Percentiles rank a stretch among this genome's conserved stretches.
These are phyloP conservation scores for Cantharis flavilabris DNA, from an alignment of 2,888 invertebrate genomes.

Conservation along the genomic window DNA sequence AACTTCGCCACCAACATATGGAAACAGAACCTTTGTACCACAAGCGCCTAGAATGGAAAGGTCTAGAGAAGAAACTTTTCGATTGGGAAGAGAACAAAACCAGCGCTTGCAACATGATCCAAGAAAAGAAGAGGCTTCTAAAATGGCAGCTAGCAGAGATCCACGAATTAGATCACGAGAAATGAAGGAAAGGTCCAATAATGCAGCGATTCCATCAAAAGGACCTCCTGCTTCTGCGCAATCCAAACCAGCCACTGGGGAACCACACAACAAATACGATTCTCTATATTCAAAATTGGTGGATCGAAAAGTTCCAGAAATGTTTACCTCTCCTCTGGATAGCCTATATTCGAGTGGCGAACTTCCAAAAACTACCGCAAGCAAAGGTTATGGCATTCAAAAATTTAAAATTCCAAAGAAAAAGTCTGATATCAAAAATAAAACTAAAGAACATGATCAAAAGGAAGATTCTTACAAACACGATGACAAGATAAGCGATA, in stretches of 20 bases:
- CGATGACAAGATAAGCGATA: neutral
- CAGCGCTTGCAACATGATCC: neutral
- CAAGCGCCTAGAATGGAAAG: neutral
- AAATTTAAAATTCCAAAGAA: conserved; percentile 62
- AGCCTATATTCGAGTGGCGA: conserved; percentile 56
- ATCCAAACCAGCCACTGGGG: conserved; percentile 2
- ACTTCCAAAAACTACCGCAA: conserved; percentile 49
- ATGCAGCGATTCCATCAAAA: neutral
- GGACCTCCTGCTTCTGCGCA: neutral
- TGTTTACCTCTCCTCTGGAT: conserved; percentile 57
- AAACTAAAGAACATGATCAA: neutral
- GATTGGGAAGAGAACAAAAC: neutral
- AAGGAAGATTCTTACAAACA: neutral
- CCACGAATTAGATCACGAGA: conserved; percentile 15
- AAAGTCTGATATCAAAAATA: conserved; percentile 38
- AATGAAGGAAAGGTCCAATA: conserved; percentile 1
- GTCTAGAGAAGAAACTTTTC: neutral
- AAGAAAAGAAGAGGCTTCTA: conserved; percentile 3
- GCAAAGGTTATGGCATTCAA: conserved; percentile 58
- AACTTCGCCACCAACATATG: conserved; percentile 4
- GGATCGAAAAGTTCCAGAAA: conserved; percentile 40
- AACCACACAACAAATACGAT: conserved; percentile 29
- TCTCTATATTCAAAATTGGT: conserved; percentile 30
- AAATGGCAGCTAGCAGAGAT: conserved; percentile 31
- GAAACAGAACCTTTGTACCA: neutral